Percentiles rank a stretch among this genome's conserved stretches.
Conservation (phyloP, 2,888 invertebrate genomes). For the Papilio gigon region DNA sequence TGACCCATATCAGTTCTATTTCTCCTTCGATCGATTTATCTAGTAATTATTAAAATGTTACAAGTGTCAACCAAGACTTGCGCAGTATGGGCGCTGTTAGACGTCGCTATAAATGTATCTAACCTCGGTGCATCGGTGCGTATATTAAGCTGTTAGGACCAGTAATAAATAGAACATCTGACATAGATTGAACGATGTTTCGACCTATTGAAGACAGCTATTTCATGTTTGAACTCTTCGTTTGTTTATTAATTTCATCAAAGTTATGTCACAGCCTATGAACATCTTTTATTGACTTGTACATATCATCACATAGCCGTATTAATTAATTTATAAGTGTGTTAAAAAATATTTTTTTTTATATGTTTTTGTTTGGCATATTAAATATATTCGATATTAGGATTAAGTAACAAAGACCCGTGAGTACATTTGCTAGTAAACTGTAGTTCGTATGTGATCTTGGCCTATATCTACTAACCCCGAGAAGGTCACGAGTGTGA, state of each 20-base stretch:
- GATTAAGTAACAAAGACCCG: no score
- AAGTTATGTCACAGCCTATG: not conserved
- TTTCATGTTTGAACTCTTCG: not conserved
- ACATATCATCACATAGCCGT: no score
- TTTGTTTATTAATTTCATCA: not conserved
- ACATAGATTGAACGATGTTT: slow-evolving; percentile 30
- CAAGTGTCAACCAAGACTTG: not conserved
- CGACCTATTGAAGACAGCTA: slow-evolving; percentile 25
- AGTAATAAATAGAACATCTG: slow-evolving; percentile 36
- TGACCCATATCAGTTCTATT: no score
- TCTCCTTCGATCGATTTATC: not conserved
- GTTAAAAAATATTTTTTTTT: no score
- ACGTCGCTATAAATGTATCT: slow-evolving; percentile 32
- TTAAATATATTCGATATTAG: no score
- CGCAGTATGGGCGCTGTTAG: not conserved
- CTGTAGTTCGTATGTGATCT: no score
- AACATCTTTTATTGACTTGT: no score
- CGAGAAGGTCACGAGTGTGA: no score
- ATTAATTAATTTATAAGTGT: no score
- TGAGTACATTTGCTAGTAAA: no score
- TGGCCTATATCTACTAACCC: no score
- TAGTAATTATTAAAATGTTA: not conserved
- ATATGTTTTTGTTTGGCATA: no score
- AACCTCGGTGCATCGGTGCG: slow-evolving; percentile 34
- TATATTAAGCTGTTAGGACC: slow-evolving; percentile 26